Percentiles rank a stretch among this genome's conserved stretches.
Evolutionary conservation across 2,797 vertebrate genomes (phyloP).

Genomic region (Simalia tracyae): DNA sequence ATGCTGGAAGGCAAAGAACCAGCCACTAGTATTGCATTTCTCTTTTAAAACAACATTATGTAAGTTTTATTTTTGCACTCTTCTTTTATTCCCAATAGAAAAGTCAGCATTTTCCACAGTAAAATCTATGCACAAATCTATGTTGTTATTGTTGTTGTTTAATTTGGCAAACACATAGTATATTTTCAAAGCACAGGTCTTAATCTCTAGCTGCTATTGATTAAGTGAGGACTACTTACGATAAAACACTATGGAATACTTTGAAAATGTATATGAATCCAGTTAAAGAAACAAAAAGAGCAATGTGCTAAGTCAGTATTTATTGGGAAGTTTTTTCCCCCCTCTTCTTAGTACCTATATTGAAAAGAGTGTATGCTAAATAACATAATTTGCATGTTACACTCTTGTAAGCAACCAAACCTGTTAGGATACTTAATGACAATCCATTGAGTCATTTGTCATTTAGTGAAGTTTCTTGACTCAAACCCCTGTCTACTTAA

Average conservation of each 20-base stretch:
- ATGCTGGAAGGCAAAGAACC: not conserved
- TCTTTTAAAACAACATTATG: conserved; percentile 15
- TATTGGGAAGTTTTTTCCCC: not conserved
- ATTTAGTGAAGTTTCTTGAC: conserved; percentile 52
- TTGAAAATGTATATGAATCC: conserved; percentile 11
- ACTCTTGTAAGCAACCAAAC: conserved; percentile 9
- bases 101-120: conserved; percentile 14
- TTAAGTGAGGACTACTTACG: conserved; percentile 19
- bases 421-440: conserved; percentile 37
- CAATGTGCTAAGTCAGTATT: conserved; percentile 2
- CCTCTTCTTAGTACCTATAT: not conserved
- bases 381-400: conserved; percentile 27
- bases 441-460: conserved; percentile 36
- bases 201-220: conserved; percentile 13
- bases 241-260: conserved; percentile 21
- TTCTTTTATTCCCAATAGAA: conserved; percentile 9
- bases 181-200: conserved; percentile 29
- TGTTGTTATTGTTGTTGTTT: not conserved
- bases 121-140: not conserved
- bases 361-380: not conserved
- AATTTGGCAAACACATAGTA: conserved; percentile 13
- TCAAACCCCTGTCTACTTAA: conserved; percentile 51
- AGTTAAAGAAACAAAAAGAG: conserved; percentile 16
- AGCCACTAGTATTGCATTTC: conserved; percentile 14
- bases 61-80: not conserved